phyloP scores from a whole-genome alignment of 2,797 vertebrate species.

The Forpus xanthops region DNA sequence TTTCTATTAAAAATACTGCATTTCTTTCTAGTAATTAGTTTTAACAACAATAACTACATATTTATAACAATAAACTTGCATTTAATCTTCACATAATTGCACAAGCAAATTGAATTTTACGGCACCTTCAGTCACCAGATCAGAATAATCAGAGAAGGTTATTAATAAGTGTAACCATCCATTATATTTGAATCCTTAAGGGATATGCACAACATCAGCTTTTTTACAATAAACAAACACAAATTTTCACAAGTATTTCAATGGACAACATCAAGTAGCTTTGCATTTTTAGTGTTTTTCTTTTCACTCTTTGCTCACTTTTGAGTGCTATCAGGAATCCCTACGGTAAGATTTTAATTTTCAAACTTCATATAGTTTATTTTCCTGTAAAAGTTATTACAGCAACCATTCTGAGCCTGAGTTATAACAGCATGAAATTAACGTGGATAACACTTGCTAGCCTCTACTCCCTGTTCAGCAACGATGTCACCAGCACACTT shows the following conservation, averaged over 20 bases:
- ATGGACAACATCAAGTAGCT: not conserved
- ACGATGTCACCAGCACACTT: not conserved
- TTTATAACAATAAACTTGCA: not conserved
- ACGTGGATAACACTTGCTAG: not conserved
- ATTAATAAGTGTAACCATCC: not conserved
- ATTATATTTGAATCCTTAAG: not conserved
- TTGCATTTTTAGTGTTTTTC: not conserved
- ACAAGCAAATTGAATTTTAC: not conserved
- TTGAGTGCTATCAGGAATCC: not conserved
- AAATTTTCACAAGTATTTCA: not conserved
- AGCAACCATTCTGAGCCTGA: not conserved
- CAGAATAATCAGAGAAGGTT: not conserved
- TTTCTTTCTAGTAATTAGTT: not conserved
- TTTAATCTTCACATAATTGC: not conserved
- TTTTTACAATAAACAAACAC: not conserved
- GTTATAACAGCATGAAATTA: conserved; percentile 34
- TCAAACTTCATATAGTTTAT: not conserved
- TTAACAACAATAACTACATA: not conserved
- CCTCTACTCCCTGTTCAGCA: not conserved
- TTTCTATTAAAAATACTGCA: not conserved
- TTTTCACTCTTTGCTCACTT: not conserved
- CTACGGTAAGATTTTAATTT: conserved; percentile 29
- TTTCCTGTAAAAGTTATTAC: not conserved
- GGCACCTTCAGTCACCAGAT: not conserved
- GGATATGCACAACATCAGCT: not conserved